A percentile compares a stretch with the other conserved stretches of the same genome.
These are phyloP conservation scores for Sebastiscus tertius DNA, from an alignment of 2,797 vertebrate genomes.

Conservation along the genomic window DNA sequence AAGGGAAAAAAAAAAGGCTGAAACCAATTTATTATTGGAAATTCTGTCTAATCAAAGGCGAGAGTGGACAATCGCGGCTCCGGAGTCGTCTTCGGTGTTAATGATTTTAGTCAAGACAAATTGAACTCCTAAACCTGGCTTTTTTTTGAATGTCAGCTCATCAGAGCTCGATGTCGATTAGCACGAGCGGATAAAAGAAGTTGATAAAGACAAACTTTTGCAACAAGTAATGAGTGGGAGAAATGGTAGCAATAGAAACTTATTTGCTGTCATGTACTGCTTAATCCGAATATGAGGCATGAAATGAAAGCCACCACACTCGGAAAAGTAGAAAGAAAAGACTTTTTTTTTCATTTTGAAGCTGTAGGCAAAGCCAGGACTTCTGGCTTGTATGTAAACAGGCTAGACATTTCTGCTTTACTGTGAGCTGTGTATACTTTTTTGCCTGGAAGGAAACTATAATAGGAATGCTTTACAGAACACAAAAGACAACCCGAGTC, in stretches of 20 bases:
- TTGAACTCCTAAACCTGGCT: slow-evolving; percentile 12
- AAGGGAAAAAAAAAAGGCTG: background rate
- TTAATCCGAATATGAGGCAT: slow-evolving; percentile 37
- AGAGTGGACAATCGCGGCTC: slow-evolving; percentile 9
- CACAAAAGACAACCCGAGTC: slow-evolving; percentile 22
- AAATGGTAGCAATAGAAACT: background rate
- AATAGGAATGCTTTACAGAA: slow-evolving; percentile 43
- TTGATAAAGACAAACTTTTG: background rate
- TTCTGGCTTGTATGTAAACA: slow-evolving; percentile 13
- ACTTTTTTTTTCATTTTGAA: slow-evolving; percentile 33
- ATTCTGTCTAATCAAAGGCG: slow-evolving; percentile 45
- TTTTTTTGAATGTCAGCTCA: background rate
- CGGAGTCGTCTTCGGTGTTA: background rate
- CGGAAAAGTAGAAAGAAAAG: slow-evolving; percentile 16
- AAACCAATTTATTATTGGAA: slow-evolving; percentile 4
- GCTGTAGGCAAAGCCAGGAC: slow-evolving; percentile 29
- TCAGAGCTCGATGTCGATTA: slow-evolving; percentile 9
- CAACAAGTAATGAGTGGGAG: background rate
- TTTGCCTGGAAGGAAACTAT: slow-evolving; percentile 45
- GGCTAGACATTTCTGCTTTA: slow-evolving; percentile 29
- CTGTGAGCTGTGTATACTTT: slow-evolving; percentile 41
- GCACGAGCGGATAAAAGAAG: background rate
- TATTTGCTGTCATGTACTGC: slow-evolving; percentile 4
- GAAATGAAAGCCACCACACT: slow-evolving; percentile 39
- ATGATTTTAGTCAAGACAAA: slow-evolving; percentile 27